phyloP scores from a whole-genome alignment of 1,140 invertebrate genomes.

The Pteromalus puparum region DNA sequence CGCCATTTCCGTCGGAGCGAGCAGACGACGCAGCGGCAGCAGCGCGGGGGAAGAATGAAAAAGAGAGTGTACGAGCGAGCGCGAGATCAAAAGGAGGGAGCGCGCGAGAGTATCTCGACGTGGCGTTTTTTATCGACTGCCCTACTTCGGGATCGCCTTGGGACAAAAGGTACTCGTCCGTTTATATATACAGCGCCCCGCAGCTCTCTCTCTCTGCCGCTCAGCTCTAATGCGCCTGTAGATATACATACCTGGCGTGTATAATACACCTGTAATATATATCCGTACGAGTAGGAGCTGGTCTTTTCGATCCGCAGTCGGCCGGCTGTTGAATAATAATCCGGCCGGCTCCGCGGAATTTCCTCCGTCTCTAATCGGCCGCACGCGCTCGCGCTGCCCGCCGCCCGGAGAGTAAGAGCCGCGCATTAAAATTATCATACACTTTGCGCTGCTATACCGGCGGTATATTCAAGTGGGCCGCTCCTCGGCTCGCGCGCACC shows the following conservation, averaged over 20 bases:
- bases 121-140: slow-evolving; percentile 49
- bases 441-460: too few species aligned
- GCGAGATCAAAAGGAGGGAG: slow-evolving; percentile 33
- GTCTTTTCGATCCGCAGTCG: too few species aligned
- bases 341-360: too few species aligned
- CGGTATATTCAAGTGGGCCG: too few species aligned
- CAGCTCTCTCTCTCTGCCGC: background rate
- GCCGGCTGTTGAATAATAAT: background rate
- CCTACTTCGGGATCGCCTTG: slow-evolving; percentile 51
- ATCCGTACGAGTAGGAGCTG: too few species aligned
- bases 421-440: too few species aligned
- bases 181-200: slow-evolving; percentile 18
- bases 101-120: slow-evolving; percentile 8
- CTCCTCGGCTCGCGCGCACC: too few species aligned
- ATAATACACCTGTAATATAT: background rate
- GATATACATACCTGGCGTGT: background rate
- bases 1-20: slow-evolving; percentile 15
- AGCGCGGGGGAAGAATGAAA: background rate
- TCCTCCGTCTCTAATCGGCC: too few species aligned
- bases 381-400: too few species aligned
- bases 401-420: too few species aligned
- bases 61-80: background rate
- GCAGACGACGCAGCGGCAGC: background rate
- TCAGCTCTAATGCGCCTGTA: too few species aligned
- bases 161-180: slow-evolving; percentile 44